A percentile compares a stretch with the other conserved stretches of the same genome.
Conservation (phyloP, 2,113 vertebrate species). For the Alouatta palliata region DNA sequence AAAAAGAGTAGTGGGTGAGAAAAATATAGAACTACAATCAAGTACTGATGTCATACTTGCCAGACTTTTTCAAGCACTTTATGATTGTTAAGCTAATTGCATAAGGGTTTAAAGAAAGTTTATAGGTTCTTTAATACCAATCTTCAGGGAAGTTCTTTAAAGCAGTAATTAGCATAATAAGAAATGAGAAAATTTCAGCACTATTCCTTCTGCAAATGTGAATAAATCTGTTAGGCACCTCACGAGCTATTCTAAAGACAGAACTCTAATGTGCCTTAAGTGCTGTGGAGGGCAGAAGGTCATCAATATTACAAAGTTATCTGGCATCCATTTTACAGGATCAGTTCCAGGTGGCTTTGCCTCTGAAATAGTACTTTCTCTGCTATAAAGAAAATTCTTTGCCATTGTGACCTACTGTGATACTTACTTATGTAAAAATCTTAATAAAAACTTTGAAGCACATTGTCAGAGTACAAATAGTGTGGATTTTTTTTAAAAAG, state of each 20-base stretch:
- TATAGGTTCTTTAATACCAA: neutral
- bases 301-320: neutral
- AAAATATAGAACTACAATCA: neutral
- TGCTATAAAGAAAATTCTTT: neutral
- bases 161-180: constrained; percentile 3
- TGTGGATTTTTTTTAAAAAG: neutral
- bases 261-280: neutral
- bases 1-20: neutral
- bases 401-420: neutral
- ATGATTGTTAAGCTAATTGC: neutral
- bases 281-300: neutral
- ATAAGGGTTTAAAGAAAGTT: neutral
- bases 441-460: neutral
- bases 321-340: neutral
- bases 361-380: neutral
- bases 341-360: neutral
- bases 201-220: neutral
- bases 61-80: neutral
- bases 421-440: neutral
- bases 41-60: neutral
- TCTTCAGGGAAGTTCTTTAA: neutral
- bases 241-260: neutral
- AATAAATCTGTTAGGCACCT: neutral
- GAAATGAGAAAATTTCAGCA: constrained; percentile 19
- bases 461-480: neutral